phyloP scores from a whole-genome alignment of 2,888 invertebrate genomes.

The Cerastis leucographa region DNA sequence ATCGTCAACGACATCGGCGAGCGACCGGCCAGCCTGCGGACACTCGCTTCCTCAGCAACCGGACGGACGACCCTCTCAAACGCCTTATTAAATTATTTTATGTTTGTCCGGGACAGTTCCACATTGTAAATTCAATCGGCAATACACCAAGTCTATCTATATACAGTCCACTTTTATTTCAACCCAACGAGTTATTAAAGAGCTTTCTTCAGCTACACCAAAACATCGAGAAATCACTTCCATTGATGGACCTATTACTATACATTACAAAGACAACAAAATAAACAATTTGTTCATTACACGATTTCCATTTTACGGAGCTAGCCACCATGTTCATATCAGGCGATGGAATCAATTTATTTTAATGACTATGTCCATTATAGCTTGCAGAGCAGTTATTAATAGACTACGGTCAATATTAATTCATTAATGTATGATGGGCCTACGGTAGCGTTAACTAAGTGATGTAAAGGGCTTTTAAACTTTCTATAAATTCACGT shows the following conservation, averaged over 20 bases:
- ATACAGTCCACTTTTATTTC: too few species aligned
- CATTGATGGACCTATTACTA: background rate
- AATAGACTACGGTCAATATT: constrained; percentile 26
- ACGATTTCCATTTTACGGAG: constrained; percentile 29
- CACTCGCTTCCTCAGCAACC: too few species aligned
- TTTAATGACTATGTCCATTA: constrained; percentile 21
- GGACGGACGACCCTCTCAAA: too few species aligned
- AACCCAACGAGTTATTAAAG: too few species aligned
- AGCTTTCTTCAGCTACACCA: background rate
- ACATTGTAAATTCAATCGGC: too few species aligned
- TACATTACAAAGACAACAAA: background rate
- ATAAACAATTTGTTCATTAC: constrained; percentile 6
- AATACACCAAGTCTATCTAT: too few species aligned
- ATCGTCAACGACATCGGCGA: too few species aligned
- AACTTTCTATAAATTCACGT: background rate
- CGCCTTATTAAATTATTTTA: too few species aligned
- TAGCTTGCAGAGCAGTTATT: constrained; percentile 16
- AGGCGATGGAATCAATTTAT: constrained; percentile 39
- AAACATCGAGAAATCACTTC: too few species aligned
- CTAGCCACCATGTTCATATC: constrained; percentile 9
- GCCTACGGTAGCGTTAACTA: background rate
- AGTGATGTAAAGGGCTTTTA: background rate
- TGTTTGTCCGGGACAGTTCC: too few species aligned
- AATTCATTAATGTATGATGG: constrained; percentile 16
- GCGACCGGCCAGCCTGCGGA: too few species aligned